phyloP scores from a whole-genome alignment of 1,140 invertebrate species.

The Oncopeltus fasciatus region DNA sequence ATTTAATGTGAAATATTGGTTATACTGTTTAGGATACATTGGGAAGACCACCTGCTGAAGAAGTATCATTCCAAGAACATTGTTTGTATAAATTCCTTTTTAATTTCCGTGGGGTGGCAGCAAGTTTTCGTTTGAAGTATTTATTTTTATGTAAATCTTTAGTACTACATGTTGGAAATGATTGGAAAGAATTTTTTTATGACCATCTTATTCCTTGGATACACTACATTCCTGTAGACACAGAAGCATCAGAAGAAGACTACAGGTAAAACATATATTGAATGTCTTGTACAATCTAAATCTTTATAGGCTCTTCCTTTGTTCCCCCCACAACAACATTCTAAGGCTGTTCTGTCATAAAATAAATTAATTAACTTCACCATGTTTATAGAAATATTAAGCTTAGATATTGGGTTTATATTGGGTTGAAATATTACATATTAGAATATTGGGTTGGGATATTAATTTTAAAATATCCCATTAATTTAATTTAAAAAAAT shows the following conservation, averaged over 20 bases:
- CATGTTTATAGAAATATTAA: too few species aligned
- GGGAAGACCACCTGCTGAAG: conserved; percentile 58
- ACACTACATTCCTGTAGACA: conserved; percentile 83
- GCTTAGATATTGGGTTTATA: too few species aligned
- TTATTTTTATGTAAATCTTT: conserved; percentile 84
- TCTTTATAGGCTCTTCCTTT: too few species aligned
- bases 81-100: conserved; percentile 90
- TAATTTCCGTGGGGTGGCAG: conserved; percentile 91
- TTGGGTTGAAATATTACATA: too few species aligned
- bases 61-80: conserved; percentile 81
- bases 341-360: too few species aligned
- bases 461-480: too few species aligned
- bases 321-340: too few species aligned
- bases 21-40: conserved; percentile 72
- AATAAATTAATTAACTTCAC: too few species aligned
- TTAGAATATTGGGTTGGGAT: too few species aligned
- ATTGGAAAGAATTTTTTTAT: conserved; percentile 96
- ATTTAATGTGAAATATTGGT: conserved; percentile 7
- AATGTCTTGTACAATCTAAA: too few species aligned
- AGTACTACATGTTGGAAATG: conserved; percentile 89
- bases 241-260: conserved; percentile 40
- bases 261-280: too few species aligned
- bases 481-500: too few species aligned
- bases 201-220: conserved; percentile 82
- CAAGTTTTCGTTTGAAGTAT: conserved; percentile 93